Evolutionary conservation across 2,797 vertebrate species (phyloP).

Genomic region (Mus spretus): DNA sequence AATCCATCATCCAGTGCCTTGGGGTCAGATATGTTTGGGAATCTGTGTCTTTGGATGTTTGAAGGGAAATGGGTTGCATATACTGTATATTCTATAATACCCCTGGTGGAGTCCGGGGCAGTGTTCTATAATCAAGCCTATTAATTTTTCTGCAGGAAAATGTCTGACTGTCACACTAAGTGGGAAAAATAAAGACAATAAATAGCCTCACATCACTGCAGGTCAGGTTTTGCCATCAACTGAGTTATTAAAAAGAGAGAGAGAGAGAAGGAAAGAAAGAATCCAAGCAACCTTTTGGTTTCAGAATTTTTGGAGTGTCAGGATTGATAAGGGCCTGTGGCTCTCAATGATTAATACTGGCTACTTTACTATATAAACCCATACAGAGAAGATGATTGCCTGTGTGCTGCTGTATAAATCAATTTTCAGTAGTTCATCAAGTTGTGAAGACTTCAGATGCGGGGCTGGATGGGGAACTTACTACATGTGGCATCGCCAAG

Average conservation of each 20-base stretch:
- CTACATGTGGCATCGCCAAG: not conserved
- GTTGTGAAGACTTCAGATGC: not conserved
- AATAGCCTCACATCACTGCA: constrained; percentile 61
- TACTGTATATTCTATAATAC: constrained; percentile 16
- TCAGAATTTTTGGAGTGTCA: constrained; percentile 63
- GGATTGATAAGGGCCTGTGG: constrained; percentile 65
- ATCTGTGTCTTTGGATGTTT: constrained; percentile 61
- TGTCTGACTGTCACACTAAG: constrained; percentile 45
- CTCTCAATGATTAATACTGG: constrained; percentile 22
- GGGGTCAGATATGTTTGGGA: constrained; percentile 60
- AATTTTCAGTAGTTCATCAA: constrained; percentile 27
- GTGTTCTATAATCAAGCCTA: constrained; percentile 66
- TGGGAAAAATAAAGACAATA: constrained; percentile 74
- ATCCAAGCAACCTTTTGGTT: constrained; percentile 44
- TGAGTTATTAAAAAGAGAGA: constrained; percentile 55
- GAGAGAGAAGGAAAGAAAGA: not conserved
- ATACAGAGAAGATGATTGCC: not conserved
- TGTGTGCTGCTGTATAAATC: not conserved
- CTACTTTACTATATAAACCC: constrained; percentile 35
- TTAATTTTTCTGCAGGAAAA: constrained; percentile 65
- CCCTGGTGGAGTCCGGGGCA: not conserved
- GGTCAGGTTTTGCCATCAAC: constrained; percentile 66
- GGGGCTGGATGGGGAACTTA: not conserved
- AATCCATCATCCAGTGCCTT: not conserved
- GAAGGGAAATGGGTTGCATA: constrained; percentile 6